Conservation (phyloP, 2,113 vertebrate genomes). For the Gallinago jamesoni region DNA sequence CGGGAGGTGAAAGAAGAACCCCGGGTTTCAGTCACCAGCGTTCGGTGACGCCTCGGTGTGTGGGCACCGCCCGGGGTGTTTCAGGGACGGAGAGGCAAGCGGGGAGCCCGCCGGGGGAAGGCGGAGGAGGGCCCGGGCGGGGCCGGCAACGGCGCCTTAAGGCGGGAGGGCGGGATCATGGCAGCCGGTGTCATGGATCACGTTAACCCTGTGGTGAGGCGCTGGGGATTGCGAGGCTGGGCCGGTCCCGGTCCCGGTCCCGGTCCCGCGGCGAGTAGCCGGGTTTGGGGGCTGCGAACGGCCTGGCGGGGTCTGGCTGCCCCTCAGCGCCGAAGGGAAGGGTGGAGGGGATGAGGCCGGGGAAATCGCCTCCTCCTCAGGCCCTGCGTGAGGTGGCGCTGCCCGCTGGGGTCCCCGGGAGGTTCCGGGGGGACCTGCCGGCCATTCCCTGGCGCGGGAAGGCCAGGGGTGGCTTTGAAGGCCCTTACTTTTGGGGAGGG, state of each 20-base stretch:
- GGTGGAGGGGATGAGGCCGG: accelerated
- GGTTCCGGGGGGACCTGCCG: too few relatives aligned
- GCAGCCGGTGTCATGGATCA: constrained; percentile 33
- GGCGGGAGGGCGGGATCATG: neutral
- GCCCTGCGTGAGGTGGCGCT: neutral
- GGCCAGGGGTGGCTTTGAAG: accelerated
- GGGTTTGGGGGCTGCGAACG: too few relatives aligned
- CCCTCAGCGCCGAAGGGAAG: accelerated
- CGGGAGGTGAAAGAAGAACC: accelerated
- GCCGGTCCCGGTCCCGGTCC: too few relatives aligned
- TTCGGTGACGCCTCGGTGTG: accelerated
- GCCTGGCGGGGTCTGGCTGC: accelerated
- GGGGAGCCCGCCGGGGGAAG: accelerated
- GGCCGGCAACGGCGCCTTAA: neutral
- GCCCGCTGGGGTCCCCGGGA: too few relatives aligned
- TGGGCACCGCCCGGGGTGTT: accelerated
- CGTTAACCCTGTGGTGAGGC: constrained; percentile 68
- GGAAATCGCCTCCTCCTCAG: accelerated
- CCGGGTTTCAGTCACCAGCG: accelerated
- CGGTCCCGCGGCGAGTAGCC: neutral
- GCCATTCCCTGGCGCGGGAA: neutral
- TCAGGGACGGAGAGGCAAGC: accelerated
- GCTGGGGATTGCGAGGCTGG: too few relatives aligned
- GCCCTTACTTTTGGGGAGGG: accelerated
- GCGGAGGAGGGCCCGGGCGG: too few relatives aligned